These are phyloP conservation scores for Drosophila robusta DNA, from an alignment of 2,888 invertebrate genomes.

Conservation along the genomic window DNA sequence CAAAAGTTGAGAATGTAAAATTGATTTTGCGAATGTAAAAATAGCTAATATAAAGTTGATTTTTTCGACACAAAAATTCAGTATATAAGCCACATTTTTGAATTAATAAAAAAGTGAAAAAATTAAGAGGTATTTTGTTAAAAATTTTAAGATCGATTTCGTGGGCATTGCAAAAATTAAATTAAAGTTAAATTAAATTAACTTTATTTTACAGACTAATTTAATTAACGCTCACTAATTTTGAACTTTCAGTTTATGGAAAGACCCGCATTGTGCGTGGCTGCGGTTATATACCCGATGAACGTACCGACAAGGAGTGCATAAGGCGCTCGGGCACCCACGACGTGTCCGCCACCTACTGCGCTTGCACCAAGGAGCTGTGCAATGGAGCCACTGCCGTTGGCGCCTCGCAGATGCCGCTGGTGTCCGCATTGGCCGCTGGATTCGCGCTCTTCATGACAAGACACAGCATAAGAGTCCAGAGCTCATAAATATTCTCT, in stretches of 20 bases:
- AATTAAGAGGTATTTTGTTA: no score
- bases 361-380: slow-evolving; percentile 91
- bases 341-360: slow-evolving; percentile 90
- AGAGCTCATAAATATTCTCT: slow-evolving; percentile 64
- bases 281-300: slow-evolving; percentile 91
- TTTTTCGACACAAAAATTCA: no score
- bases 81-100: no score
- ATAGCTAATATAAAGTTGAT: no score
- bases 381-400: slow-evolving; percentile 88
- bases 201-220: neutral
- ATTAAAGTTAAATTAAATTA: no score
- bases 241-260: slow-evolving; percentile 88
- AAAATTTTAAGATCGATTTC: no score
- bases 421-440: slow-evolving; percentile 68
- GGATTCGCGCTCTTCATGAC: slow-evolving; percentile 64
- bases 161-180: no score
- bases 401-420: slow-evolving; percentile 49
- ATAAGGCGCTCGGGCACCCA: slow-evolving; percentile 90
- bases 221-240: neutral
- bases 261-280: slow-evolving; percentile 91
- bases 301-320: slow-evolving; percentile 87
- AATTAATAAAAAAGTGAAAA: neutral
- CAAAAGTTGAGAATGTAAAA: no score
- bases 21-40: no score
- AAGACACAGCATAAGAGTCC: slow-evolving; percentile 67